Conservation (phyloP, 2,888 invertebrate genomes). For the Hemithea aestivaria region DNA sequence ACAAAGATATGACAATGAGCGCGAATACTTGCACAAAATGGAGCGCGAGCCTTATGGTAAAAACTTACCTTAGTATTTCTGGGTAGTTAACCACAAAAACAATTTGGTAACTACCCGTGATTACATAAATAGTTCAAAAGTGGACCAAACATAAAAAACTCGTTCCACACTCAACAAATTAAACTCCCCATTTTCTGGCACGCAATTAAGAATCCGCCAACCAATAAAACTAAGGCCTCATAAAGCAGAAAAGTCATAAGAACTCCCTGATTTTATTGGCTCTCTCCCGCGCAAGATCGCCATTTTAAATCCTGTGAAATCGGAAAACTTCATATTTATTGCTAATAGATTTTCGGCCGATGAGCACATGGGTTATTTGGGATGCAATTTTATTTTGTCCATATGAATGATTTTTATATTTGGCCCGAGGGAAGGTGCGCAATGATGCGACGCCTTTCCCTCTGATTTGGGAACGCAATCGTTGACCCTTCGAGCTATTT, state of each 20-base stretch:
- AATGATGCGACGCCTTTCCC: slow-evolving; percentile 48
- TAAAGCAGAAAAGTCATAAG: slow-evolving; percentile 67
- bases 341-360: slow-evolving; percentile 77
- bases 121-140: no score
- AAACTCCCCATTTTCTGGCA: slow-evolving; percentile 14
- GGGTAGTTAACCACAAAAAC: no score
- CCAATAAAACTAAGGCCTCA: slow-evolving; percentile 59
- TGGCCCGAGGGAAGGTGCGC: slow-evolving; percentile 57
- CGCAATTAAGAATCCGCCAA: slow-evolving; percentile 43
- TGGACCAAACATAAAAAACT: background rate
- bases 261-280: slow-evolving; percentile 58
- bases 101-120: background rate
- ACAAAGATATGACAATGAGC: no score
- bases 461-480: slow-evolving; percentile 60
- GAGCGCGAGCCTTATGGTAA: no score
- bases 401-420: slow-evolving; percentile 78
- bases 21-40: no score
- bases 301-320: slow-evolving; percentile 75
- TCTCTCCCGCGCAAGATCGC: slow-evolving; percentile 39
- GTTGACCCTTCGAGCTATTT: slow-evolving; percentile 46
- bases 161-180: slow-evolving; percentile 11
- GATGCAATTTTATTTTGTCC: slow-evolving; percentile 79
- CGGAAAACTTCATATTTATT: slow-evolving; percentile 79
- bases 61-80: no score
- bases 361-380: slow-evolving; percentile 73